Base-by-base conservation (phyloP, 2,888 invertebrate genomes). In the Leptarthrus brevirostris region DNA sequence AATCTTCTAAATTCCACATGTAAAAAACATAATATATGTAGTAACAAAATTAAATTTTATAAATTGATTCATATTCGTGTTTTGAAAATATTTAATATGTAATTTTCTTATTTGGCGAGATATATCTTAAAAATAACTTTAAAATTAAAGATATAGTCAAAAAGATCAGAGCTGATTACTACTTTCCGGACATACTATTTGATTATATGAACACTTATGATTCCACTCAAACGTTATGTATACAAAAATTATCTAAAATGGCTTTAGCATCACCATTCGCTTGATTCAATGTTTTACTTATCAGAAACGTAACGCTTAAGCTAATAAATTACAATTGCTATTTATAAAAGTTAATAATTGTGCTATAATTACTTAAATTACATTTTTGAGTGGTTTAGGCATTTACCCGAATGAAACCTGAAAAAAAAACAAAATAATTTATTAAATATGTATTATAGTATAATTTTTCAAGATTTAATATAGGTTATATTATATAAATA, bases 291-390 rank as follows among this genome's bases (percentile, higher is more conserved):
- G 44, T 24, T 54, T 64, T 44, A n/a, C 24, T 64, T 47, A 44
- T 22, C 36, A 64, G 47, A 47, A 64, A 64, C 47, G 16, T 52
- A 52, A 69, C 52, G 52, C 69, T 69, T 69, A 69, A 49, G 12
- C 36, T 69, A 69, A 34, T 69, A 52, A 52, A 34, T 69, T 69
- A 69, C 52, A 69, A 18, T 69, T 16, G 18, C 52, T 69, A 52
- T 52, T 69, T 69, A 52, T 22, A 47, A 69, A 69, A 52, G 20
- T 30, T 52, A 30, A 64, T 34, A 30, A 52, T 69, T 69, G 69
- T 69, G 69, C 69, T 52, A 69, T n/a, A 20, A 20, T 8, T 69
- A 52, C 69, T 20, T 64, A 69, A 69, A 30, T 34, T 69, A 34
- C 10, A 18, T 52, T 34, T 61, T 52, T 49, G 20, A 34, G 18